These are phyloP conservation scores for Tangara arthus DNA, from an alignment of 2,797 vertebrate species.

Conservation along the genomic window DNA sequence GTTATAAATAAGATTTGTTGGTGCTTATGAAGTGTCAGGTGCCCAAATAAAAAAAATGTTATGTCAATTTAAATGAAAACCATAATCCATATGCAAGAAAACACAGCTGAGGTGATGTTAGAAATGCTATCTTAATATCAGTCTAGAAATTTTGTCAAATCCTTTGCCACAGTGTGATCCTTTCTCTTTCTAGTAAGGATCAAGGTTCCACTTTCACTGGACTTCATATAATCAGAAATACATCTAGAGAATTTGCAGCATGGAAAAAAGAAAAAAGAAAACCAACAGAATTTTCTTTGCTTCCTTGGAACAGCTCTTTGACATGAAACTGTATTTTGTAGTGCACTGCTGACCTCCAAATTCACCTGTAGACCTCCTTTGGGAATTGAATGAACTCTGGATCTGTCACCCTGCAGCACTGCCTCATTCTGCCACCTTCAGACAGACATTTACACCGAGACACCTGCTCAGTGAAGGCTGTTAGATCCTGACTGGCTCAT, in stretches of 20 bases:
- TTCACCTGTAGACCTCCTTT: neutral
- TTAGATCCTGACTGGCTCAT: neutral
- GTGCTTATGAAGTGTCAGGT: neutral
- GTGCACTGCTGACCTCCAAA: neutral
- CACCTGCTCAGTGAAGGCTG: neutral
- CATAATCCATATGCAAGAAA: neutral
- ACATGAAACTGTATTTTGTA: neutral
- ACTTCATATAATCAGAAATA: neutral
- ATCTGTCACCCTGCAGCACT: neutral
- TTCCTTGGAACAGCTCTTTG: neutral
- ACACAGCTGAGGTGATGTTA: neutral
- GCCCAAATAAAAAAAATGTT: neutral
- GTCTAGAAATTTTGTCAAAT: neutral
- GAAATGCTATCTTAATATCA: neutral
- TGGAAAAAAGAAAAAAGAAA: fast-evolving
- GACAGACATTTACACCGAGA: neutral
- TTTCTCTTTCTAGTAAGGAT: neutral
- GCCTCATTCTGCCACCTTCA: neutral
- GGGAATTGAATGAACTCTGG: neutral
- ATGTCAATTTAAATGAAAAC: neutral
- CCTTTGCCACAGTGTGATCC: neutral
- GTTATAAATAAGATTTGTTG: neutral
- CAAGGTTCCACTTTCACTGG: neutral
- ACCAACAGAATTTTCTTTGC: neutral
- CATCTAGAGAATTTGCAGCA: neutral